These are phyloP conservation scores for Podarcis siculus DNA, from an alignment of 2,797 vertebrate genomes.

Conservation along the genomic window DNA sequence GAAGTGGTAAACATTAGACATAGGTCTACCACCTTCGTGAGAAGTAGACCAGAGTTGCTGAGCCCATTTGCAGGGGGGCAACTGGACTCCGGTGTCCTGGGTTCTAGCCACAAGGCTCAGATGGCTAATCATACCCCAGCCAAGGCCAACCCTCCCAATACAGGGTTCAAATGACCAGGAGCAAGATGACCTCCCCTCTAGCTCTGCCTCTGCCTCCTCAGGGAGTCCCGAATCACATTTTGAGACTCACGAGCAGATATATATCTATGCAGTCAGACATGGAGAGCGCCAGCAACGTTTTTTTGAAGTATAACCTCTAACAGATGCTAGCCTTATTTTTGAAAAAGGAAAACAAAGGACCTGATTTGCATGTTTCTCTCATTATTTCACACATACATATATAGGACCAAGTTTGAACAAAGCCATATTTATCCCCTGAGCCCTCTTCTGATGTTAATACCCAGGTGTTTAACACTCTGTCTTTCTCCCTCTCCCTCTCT, in stretches of 20 bases:
- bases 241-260: background rate
- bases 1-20: background rate
- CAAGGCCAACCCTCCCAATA: background rate
- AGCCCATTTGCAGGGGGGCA: too few relatives aligned
- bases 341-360: conserved; percentile 22
- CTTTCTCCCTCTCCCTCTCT: background rate
- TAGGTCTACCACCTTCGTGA: background rate
- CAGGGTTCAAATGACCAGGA: background rate
- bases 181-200: background rate
- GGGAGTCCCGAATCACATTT: background rate
- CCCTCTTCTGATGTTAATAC: conserved; percentile 31
- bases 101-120: background rate
- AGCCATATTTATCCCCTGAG: conserved; percentile 18
- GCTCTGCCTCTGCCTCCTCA: background rate
- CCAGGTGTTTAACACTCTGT: conserved; percentile 24
- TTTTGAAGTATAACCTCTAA: conserved; percentile 16
- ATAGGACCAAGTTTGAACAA: conserved; percentile 33
- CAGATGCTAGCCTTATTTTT: conserved; percentile 13
- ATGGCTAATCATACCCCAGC: background rate
- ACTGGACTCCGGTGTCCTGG: background rate
- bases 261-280: background rate
- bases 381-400: conserved; percentile 25
- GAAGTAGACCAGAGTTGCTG: background rate
- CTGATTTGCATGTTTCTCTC: conserved; percentile 9
- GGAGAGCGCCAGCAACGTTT: background rate